Evolutionary conservation across 2,888 invertebrate genomes (phyloP), one percentile per base, ranked within the genome.

Genomic region (Acrobasis repandana): DNA sequence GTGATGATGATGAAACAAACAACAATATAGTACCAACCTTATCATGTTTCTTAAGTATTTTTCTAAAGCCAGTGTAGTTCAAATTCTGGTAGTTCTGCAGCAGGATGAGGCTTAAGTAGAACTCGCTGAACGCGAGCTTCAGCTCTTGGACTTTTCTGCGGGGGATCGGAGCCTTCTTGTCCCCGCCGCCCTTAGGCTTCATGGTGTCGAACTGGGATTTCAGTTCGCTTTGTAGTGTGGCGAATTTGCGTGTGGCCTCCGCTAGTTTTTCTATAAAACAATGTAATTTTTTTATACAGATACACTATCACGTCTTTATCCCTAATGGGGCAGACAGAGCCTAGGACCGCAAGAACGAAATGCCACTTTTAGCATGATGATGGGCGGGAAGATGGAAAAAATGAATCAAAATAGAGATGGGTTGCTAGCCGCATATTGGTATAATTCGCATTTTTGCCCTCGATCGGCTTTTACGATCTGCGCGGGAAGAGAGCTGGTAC

Each of bases 21-120:
- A n/a, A n/a, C n/a, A n/a, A n/a, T n/a, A 20, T 15, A 1, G 33
- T 14, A 57, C 73, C 61, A 86, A 98, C 98, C 95, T 99, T 99
- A 89, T 99, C 99, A 84, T 99, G 99, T 88, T 99, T 99, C 88
- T 99, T 99, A 66, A 99, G 94, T 80, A 99, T 99, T 90, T 99
- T 99, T 66, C 99, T 94, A 92, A 99, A 99, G 1, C 99, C 99
- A 3, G 99, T 99, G 79, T 98, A 98, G 91, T 99, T 99, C 60
- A 99, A 93, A 84, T 98, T 98, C 90, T 99, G 99, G 84, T 98
- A 99, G 85, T 99, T 99, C 89, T 99, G 99, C 64, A 99, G 93
- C 15, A 99, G 93, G 73, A 99, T 98, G 57, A 99, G 93, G 77
- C 98, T 98, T 50, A 99, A 93, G 86, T 99, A 99, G 90, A 99